phyloP scores from a whole-genome alignment of 1,140 invertebrate species.

The Pseudoatta argentina region DNA sequence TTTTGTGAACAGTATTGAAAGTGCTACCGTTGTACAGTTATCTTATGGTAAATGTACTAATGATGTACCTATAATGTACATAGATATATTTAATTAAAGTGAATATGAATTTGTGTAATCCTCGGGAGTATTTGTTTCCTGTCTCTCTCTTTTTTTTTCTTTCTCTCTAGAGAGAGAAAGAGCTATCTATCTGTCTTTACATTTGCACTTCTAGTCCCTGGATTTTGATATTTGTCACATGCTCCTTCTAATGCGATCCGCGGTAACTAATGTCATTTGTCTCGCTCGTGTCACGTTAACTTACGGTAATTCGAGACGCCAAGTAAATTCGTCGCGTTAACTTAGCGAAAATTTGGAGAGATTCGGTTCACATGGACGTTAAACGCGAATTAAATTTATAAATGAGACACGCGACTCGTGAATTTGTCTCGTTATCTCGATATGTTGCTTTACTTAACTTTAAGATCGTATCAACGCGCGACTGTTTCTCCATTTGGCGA shows the following conservation, averaged over 20 bases:
- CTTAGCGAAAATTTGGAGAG: conserved; percentile 24
- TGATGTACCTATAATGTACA: conserved; percentile 86
- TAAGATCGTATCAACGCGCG: background rate
- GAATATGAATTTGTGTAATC: conserved; percentile 85
- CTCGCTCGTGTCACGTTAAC: conserved; percentile 5
- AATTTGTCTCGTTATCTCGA: conserved; percentile 36
- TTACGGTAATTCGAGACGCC: conserved; percentile 23
- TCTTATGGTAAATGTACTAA: conserved; percentile 82
- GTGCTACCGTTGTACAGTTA: conserved; percentile 84
- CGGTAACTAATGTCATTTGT: conserved; percentile 50
- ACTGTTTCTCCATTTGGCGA: background rate
- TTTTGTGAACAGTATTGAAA: conserved; percentile 85
- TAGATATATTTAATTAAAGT: conserved; percentile 86
- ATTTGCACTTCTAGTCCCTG: background rate
- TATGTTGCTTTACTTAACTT: background rate
- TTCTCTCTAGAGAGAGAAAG: background rate
- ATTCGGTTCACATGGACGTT: background rate
- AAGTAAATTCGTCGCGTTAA: conserved; percentile 45
- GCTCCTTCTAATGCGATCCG: too few species aligned
- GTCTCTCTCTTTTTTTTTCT: background rate
- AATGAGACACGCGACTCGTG: background rate
- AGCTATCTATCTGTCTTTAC: background rate
- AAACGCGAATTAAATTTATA: conserved; percentile 29
- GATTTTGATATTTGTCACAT: background rate
- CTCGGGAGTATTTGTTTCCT: background rate